Base-by-base conservation (phyloP, 2,888 invertebrate genomes). In the Choreutis nemorana region DNA sequence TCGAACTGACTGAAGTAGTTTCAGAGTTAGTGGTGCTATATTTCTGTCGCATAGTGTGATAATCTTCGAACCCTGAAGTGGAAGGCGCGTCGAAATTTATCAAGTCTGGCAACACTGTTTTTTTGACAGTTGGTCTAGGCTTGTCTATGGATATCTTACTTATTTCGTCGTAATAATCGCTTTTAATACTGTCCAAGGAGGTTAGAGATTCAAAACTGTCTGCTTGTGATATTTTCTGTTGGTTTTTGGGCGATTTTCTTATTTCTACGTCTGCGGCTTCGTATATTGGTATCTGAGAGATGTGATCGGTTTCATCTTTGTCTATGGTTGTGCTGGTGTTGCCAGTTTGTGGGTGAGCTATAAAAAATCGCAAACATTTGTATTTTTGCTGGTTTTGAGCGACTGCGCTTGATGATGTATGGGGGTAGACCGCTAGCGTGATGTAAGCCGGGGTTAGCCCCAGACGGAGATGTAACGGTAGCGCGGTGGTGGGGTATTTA, bases 11-110 rank as follows among this genome's bases (percentile, higher is more conserved):
- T 0, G 54, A 53, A 0, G 34, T 26, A 0, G 37, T 32, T 8
- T 51, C 53, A 0, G 34, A 28, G 10, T 51, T 51, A 0, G 35
- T 26, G 10, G 35, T 41, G 3, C 20, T 35, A 28, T 12, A 24
- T 6, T 14, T 35, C 42, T 27, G 44, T 0, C 41, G 39, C 63
- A 62, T 67, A 2, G 64, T 67, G 44, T 66, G 64, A 41, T 66
- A 65, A 41, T 71, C 67, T n/a, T 68, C 66, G 12, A 66, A 66
- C 26, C 45, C 52, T 0, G 72, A 70, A 6, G 73, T 68, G 0
- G 72, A 72, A 0, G 77, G 75, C 1, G 49, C 62, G 30, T 73
- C 75, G 27, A 77, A 77, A 24, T 51, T 67, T 16, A 78, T 75
- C 30, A 78, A 37, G 33, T 77, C 78, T 27, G 77, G 78, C 36